Conservation (phyloP, 2,888 invertebrate species). For the Loripinus fragilis region DNA sequence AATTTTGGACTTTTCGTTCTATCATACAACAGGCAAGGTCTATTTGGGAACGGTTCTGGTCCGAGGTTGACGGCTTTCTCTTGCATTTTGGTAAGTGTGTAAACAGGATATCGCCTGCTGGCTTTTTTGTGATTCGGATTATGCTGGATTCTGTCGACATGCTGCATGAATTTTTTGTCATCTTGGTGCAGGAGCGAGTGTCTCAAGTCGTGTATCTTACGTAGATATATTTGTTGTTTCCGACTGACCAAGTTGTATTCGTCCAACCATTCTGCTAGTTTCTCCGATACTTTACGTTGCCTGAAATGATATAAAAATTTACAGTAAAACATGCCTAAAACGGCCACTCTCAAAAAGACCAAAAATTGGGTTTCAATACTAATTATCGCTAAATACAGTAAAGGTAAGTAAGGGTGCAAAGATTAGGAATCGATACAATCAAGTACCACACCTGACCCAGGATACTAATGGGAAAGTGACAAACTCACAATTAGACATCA, state of each 20-base stretch:
- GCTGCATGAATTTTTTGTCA: slow-evolving; percentile 45
- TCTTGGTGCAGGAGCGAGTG: slow-evolving; percentile 59
- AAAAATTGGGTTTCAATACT: too few species aligned
- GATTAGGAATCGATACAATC: too few species aligned
- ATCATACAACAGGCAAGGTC: slow-evolving; percentile 56
- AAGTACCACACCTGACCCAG: too few species aligned
- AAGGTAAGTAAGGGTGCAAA: too few species aligned
- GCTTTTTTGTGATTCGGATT: slow-evolving; percentile 28
- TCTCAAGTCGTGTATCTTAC: slow-evolving; percentile 64
- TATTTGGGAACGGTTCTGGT: slow-evolving; percentile 61
- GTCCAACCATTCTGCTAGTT: slow-evolving; percentile 67
- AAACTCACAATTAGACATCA: too few species aligned
- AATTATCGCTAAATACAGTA: too few species aligned
- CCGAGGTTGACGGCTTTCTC: slow-evolving; percentile 49
- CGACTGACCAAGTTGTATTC: slow-evolving; percentile 67
- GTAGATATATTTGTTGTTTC: slow-evolving; percentile 67
- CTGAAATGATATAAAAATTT: slow-evolving; percentile 39
- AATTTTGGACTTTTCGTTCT: slow-evolving; percentile 33
- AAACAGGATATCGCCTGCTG: slow-evolving; percentile 50
- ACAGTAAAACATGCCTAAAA: too few species aligned
- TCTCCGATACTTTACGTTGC: slow-evolving; percentile 55
- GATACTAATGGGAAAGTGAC: too few species aligned
- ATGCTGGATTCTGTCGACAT: slow-evolving; percentile 41
- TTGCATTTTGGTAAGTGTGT: slow-evolving; percentile 55
- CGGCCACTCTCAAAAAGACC: too few species aligned